Base-by-base conservation (phyloP, 2,113 vertebrate genomes). In the Otolemur garnettii region DNA sequence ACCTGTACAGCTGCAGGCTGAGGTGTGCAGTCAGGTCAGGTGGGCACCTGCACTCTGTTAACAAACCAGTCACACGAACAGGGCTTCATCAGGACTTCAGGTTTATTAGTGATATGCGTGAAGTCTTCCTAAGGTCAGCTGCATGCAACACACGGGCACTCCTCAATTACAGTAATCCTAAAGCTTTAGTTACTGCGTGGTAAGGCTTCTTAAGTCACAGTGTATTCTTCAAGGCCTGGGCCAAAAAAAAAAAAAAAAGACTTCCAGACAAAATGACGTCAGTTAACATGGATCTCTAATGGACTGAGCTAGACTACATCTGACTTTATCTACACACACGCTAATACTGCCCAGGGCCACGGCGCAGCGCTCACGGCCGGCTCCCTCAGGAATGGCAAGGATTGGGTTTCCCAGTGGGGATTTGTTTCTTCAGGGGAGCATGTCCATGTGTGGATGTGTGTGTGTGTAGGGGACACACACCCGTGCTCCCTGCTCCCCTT, bases 121-220 rank as follows among this genome's bases (percentile, higher is more conserved):
- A 97, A 98, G 98, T 98, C 98, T 97, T 98, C 99, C 99, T 99
- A 99, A 97, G 98, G 98, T 98, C 99, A 98, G 98, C 98, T 98
- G 99, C 99, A 99, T 99, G 99, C 99, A 99, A 99, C 99, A 99
- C 99, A 98, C 98, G 93, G 97, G 98, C 99, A 98, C 89, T 97
- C 98, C 98, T 98, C 87, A 89, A 97, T 98, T 98, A 99, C 98
- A 98, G 98, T 98, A 98, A 96, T 98, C 97, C 98, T 98, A 98
- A 99, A 98, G 98, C 98, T 83, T 98, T 91, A 98, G 98, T 97
- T 98, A 98, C 99, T 98, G 97, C 78, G 95, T 97, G 97, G 98
- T 99, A 99, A 99, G 99, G 99, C 99, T 99, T 98, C 97, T 98
- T 98, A 99, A 98, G 98, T 99, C 99, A 99, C 99, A 99, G 99